phyloP scores from a whole-genome alignment of 1,140 invertebrate species.

The Glossosoma conforme region DNA sequence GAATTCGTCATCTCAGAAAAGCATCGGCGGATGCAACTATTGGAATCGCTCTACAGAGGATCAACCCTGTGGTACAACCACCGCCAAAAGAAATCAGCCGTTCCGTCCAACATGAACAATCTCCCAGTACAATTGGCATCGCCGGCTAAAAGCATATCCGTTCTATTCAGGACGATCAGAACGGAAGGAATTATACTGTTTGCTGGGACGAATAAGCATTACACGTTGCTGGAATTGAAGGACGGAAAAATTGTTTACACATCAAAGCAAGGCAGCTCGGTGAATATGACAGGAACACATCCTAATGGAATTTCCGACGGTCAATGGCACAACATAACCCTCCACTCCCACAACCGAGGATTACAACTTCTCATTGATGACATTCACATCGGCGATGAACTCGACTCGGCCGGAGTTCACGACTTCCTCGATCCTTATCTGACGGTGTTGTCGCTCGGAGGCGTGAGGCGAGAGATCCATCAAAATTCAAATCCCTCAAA shows the following conservation, averaged over 20 bases:
- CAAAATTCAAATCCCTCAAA: slow-evolving; percentile 48
- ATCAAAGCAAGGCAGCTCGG: slow-evolving; percentile 67
- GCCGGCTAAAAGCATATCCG: slow-evolving; percentile 65
- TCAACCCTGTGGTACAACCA: slow-evolving; percentile 62
- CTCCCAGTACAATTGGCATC: slow-evolving; percentile 34
- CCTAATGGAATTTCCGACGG: slow-evolving; percentile 66
- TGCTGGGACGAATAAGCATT: slow-evolving; percentile 81
- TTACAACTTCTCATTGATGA: slow-evolving; percentile 68
- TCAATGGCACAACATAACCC: slow-evolving; percentile 78
- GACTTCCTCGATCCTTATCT: slow-evolving; percentile 89
- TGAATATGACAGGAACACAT: slow-evolving; percentile 72
- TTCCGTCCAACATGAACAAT: slow-evolving; percentile 32
- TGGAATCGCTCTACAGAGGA: slow-evolving; percentile 71
- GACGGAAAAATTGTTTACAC: slow-evolving; percentile 69
- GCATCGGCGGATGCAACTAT: slow-evolving; percentile 76
- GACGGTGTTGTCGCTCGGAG: slow-evolving; percentile 72
- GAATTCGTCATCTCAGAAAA: slow-evolving; percentile 79
- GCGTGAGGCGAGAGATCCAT: slow-evolving; percentile 56
- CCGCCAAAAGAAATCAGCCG: slow-evolving; percentile 36
- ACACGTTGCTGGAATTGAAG: slow-evolving; percentile 71
- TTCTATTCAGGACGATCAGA: slow-evolving; percentile 78
- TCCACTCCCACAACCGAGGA: slow-evolving; percentile 63
- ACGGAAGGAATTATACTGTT: slow-evolving; percentile 75
- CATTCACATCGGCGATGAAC: slow-evolving; percentile 69
- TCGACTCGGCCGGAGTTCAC: slow-evolving; percentile 78